Evolutionary conservation across 2,888 invertebrate species (phyloP).

Genomic region (Rhagonycha lutea): DNA sequence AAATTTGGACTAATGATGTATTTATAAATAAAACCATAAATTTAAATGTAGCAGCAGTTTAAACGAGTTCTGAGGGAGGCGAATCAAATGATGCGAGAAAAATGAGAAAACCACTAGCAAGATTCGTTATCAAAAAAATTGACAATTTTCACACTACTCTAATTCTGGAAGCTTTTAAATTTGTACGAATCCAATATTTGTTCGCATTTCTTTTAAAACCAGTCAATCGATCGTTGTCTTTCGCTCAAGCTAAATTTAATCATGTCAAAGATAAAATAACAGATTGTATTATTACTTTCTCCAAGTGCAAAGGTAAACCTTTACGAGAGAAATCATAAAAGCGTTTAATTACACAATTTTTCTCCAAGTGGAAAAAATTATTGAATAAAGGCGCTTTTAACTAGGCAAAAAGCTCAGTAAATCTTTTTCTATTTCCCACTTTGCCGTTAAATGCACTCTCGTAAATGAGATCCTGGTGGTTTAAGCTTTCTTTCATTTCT

Average conservation of each 20-base stretch:
- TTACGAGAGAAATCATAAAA: background rate
- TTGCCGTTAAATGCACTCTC: background rate
- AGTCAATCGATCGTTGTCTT: conserved; percentile 12
- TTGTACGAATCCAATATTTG: conserved; percentile 11
- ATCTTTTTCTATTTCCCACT: background rate
- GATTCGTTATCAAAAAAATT: conserved; percentile 13
- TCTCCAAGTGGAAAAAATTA: background rate
- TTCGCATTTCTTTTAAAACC: conserved; percentile 15
- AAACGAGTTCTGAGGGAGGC: background rate
- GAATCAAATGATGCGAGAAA: conserved; percentile 6
- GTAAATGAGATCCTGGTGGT: conserved; percentile 1
- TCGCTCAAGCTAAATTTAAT: conserved; percentile 14
- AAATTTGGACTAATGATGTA: background rate
- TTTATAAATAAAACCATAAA: background rate
- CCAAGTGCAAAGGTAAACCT: background rate
- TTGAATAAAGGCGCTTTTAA: background rate
- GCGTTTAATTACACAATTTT: background rate
- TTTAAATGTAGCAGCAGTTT: background rate
- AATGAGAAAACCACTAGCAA: conserved; percentile 3
- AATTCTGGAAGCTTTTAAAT: conserved; percentile 5
- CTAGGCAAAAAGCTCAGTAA: background rate
- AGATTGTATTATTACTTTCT: background rate
- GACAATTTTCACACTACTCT: conserved; percentile 14
- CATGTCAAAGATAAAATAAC: conserved; percentile 5
- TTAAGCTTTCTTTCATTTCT: conserved; percentile 1